Conservation (phyloP, 1,140 invertebrate species). For the Diorhabda elongata region DNA sequence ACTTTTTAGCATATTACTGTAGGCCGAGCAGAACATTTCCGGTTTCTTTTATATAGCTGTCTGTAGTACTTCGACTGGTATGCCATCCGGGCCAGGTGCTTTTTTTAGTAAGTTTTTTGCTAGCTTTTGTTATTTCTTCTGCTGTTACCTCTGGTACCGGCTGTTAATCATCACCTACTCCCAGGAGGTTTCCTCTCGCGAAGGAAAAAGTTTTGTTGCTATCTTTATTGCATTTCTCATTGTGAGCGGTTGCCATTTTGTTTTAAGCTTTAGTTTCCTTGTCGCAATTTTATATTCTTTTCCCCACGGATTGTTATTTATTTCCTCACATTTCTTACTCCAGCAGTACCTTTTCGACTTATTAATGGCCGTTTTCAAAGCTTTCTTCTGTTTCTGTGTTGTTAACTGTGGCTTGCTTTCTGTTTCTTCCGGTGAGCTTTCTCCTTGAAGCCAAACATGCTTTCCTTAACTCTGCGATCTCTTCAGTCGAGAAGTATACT, state of each 20-base stretch:
- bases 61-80: too few species aligned
- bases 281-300: conserved; percentile 16
- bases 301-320: conserved; percentile 20
- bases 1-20: too few species aligned
- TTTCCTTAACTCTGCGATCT: conserved; percentile 11
- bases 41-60: too few species aligned
- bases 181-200: too few species aligned
- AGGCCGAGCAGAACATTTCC: too few species aligned
- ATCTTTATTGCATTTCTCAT: too few species aligned
- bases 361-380: not conserved
- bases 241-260: not conserved
- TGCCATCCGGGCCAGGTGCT: too few species aligned
- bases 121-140: too few species aligned
- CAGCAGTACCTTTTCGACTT: conserved; percentile 19
- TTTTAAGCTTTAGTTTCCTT: not conserved
- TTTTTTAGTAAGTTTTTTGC: too few species aligned
- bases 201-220: too few species aligned
- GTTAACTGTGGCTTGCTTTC: not conserved
- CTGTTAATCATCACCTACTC: too few species aligned
- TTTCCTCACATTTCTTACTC: conserved; percentile 12
- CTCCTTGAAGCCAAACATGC: not conserved
- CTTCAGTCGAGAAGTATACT: conserved; percentile 9
- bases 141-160: too few species aligned
- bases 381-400: not conserved
- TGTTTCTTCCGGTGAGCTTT: not conserved